These are phyloP conservation scores for Nasonia giraulti DNA, from an alignment of 1,140 invertebrate genomes.

Conservation along the genomic window DNA sequence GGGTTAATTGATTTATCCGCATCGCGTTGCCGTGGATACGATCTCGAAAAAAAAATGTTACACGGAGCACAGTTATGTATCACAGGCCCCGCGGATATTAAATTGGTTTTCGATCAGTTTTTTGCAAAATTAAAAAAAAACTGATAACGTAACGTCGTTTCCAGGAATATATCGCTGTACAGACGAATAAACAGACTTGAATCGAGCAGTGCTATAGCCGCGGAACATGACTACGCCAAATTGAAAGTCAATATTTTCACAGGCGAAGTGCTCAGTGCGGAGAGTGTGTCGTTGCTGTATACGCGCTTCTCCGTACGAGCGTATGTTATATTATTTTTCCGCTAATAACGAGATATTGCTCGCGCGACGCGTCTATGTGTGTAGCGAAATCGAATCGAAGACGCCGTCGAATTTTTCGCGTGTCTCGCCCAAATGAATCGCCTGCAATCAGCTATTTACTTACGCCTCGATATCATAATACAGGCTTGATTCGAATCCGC, in stretches of 20 bases:
- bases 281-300: background rate
- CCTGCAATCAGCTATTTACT: background rate
- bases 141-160: background rate
- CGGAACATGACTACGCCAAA: background rate
- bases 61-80: too few species aligned
- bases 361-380: background rate
- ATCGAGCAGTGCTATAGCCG: too few species aligned
- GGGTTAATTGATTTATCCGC: background rate
- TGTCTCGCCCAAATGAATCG: background rate
- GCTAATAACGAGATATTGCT: background rate
- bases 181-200: background rate
- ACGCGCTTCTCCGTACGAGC: background rate
- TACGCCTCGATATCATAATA: background rate
- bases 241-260: conserved; percentile 14
- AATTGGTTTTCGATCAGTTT: too few species aligned
- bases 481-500: too few species aligned
- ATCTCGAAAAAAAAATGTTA: too few species aligned
- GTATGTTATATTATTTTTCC: background rate
- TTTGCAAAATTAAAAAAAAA: background rate
- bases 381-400: too few species aligned
- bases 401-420: background rate
- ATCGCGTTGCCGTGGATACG: too few species aligned
- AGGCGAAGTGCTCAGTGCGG: background rate
- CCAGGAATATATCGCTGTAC: background rate
- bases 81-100: too few species aligned